These are phyloP conservation scores for Zaprionus tsacasi DNA, from an alignment of 1,140 invertebrate species.

Conservation along the genomic window DNA sequence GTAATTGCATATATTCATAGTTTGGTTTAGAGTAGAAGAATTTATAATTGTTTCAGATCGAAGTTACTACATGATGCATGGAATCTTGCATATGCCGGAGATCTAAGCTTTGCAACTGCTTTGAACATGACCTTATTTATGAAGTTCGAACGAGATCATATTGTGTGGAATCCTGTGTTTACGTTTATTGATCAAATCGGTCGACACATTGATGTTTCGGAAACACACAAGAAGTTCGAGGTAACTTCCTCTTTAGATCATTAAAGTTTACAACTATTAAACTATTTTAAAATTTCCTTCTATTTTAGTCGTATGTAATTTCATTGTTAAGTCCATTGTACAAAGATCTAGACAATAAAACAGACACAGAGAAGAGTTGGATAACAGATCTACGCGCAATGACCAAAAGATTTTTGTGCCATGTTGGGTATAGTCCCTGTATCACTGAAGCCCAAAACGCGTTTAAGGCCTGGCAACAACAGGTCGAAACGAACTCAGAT, in stretches of 20 bases:
- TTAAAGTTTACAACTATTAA: not conserved
- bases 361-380: conserved; percentile 86
- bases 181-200: conserved; percentile 92
- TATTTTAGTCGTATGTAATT: conserved; percentile 87
- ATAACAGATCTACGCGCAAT: conserved; percentile 87
- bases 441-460: conserved; percentile 88
- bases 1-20: conserved; percentile 27
- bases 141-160: conserved; percentile 88
- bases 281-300: not conserved
- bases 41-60: conserved; percentile 84
- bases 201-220: conserved; percentile 88
- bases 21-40: not conserved
- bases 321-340: conserved; percentile 88
- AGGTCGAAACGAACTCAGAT: conserved; percentile 88
- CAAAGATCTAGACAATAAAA: conserved; percentile 86
- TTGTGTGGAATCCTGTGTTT: conserved; percentile 91
- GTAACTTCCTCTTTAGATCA: conserved; percentile 80
- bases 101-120: conserved; percentile 88
- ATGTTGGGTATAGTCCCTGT: conserved; percentile 89
- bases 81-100: conserved; percentile 91
- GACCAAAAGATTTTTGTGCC: conserved; percentile 89
- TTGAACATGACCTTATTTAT: conserved; percentile 91
- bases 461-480: conserved; percentile 88
- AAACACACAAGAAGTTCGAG: conserved; percentile 88
- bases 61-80: conserved; percentile 91